Percentiles rank a stretch among this genome's conserved stretches.
Evolutionary conservation across 2,888 invertebrate species (phyloP).

Genomic region (Petrolisthes manimaculis): DNA sequence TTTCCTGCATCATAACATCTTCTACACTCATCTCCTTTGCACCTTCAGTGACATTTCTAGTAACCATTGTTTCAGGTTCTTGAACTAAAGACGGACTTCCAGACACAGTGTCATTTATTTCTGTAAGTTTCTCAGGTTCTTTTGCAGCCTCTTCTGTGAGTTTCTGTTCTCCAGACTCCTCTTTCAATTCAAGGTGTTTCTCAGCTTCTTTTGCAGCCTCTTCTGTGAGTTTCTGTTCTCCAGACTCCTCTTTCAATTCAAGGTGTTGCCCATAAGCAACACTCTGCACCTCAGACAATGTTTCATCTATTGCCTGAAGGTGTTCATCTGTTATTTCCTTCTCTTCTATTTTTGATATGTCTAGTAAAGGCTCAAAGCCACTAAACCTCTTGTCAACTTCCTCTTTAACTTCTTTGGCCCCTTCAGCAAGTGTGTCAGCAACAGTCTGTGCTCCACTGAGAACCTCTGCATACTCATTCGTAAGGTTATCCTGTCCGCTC

Average conservation of each 20-base stretch:
- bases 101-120: not conserved
- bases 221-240: slow-evolving; percentile 2
- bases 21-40: slow-evolving; percentile 16
- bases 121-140: not conserved
- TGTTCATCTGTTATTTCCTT: slow-evolving; percentile 57
- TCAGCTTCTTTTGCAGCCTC: not conserved
- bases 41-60: not conserved
- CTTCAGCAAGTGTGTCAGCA: slow-evolving; percentile 11
- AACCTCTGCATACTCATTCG: not conserved
- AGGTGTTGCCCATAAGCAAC: slow-evolving; percentile 43
- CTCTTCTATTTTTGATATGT: slow-evolving; percentile 25
- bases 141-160: slow-evolving; percentile 11
- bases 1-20: slow-evolving; percentile 9
- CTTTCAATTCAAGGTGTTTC: slow-evolving; percentile 30
- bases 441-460: slow-evolving; percentile 16
- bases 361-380: slow-evolving; percentile 39
- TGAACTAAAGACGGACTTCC: not conserved
- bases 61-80: not conserved
- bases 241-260: slow-evolving; percentile 32
- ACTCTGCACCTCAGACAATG: slow-evolving; percentile 43
- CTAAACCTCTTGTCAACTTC: slow-evolving; percentile 18
- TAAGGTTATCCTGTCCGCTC: not conserved
- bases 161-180: slow-evolving; percentile 5
- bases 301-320: slow-evolving; percentile 47
- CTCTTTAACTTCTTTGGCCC: slow-evolving; percentile 4